Conservation (phyloP, 2,113 vertebrate genomes). For the Rostratula benghalensis region DNA sequence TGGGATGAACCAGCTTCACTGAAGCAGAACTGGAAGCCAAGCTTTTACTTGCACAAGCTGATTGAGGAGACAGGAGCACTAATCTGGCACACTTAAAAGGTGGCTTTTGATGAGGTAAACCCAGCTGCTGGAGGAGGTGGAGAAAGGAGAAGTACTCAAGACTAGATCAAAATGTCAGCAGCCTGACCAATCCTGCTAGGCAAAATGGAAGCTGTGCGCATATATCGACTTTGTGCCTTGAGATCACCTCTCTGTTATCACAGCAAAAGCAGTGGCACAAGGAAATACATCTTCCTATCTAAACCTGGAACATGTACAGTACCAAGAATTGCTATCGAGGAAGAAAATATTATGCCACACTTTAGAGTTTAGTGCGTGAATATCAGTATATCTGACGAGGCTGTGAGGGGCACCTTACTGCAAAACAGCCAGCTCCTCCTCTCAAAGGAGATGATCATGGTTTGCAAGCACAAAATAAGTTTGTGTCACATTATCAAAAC, state of each 20-base stretch:
- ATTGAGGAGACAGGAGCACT: not conserved
- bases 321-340: not conserved
- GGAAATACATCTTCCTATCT: not conserved
- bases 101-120: not conserved
- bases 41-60: not conserved
- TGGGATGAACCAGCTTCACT: not conserved
- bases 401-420: accelerated
- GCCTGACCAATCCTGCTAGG: not conserved
- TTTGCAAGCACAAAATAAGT: not conserved
- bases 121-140: not conserved
- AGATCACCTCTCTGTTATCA: not conserved
- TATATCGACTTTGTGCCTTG: not conserved
- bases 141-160: accelerated
- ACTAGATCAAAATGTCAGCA: not conserved
- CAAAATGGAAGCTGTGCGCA: not conserved
- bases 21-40: not conserved
- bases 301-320: not conserved
- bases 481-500: not conserved
- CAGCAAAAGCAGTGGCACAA: not conserved
- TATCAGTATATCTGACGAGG: not conserved
- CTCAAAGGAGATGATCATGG: not conserved
- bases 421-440: not conserved
- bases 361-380: not conserved
- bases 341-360: not conserved
- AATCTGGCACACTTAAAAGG: not conserved